phyloP scores from a whole-genome alignment of 1,140 invertebrate genomes.

The Cydia strobilella region DNA sequence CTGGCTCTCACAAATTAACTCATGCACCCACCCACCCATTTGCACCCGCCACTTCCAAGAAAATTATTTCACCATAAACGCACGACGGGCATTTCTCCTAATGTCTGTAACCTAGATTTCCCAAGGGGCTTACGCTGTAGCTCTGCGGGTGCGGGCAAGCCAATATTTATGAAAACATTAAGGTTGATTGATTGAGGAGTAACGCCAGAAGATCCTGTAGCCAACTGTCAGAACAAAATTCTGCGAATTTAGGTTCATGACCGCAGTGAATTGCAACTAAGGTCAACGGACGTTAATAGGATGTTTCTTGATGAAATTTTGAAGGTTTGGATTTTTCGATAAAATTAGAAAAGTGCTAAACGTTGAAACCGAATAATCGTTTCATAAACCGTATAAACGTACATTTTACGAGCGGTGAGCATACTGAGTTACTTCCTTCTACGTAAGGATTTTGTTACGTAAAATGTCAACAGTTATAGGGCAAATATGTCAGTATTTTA shows the following conservation, averaged over 20 bases:
- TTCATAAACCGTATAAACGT: not conserved
- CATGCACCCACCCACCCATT: no score
- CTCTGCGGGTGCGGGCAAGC: conserved; percentile 4
- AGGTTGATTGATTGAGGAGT: conserved; percentile 31
- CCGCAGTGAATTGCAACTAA: not conserved
- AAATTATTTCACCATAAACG: not conserved
- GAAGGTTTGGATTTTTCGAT: not conserved
- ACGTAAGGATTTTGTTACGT: no score
- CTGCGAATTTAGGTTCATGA: not conserved
- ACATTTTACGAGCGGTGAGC: no score
- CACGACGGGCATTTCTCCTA: conserved; percentile 5
- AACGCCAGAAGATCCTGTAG: not conserved
- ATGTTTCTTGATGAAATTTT: not conserved
- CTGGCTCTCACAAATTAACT: not conserved
- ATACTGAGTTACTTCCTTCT: no score
- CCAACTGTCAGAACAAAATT: not conserved
- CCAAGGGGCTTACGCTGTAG: conserved; percentile 9
- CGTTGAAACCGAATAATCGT: not conserved
- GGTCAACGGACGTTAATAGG: not conserved
- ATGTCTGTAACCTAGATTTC: conserved; percentile 22
- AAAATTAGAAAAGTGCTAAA: not conserved
- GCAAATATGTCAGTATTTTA: not conserved
- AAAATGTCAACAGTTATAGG: no score
- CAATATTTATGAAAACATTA: conserved; percentile 33
- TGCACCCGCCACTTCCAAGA: conserved; percentile 2